A percentile compares a stretch with the other conserved stretches of the same genome.
These are phyloP conservation scores for Clavelina lepadiformis DNA, from an alignment of 23 tunicate genomes.

Conservation along the genomic window DNA sequence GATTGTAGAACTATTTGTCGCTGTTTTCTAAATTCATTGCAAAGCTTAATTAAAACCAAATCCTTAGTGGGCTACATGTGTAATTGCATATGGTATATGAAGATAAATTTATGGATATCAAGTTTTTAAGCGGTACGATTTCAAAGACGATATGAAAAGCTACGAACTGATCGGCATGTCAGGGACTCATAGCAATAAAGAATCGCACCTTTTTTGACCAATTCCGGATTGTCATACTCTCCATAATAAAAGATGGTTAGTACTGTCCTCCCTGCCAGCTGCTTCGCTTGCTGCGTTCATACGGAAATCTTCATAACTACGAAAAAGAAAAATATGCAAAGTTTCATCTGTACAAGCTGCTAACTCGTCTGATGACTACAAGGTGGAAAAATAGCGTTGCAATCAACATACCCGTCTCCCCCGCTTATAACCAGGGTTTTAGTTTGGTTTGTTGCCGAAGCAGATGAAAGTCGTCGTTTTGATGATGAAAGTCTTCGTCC, in stretches of 20 bases:
- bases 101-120: too few relatives aligned
- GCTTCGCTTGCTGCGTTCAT: constrained; percentile 43
- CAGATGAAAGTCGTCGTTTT: constrained; percentile 34
- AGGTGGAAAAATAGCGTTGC: not conserved
- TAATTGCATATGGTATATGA: too few relatives aligned
- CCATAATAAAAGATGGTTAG: constrained; percentile 85
- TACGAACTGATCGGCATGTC: not conserved
- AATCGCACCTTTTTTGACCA: not conserved
- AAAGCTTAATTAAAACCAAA: too few relatives aligned
- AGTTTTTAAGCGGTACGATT: not conserved
- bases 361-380: not conserved
- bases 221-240: constrained; percentile 25
- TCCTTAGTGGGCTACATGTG: too few relatives aligned
- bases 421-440: constrained; percentile 75
- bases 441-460: constrained; percentile 19
- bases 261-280: constrained; percentile 87
- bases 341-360: not conserved
- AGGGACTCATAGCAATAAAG: not conserved
- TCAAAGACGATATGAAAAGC: not conserved
- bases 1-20: too few relatives aligned
- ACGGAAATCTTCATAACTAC: constrained; percentile 86
- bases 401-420: constrained; percentile 83
- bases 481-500: constrained; percentile 19
- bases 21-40: too few relatives aligned
- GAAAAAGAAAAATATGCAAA: not conserved